Evolutionary conservation across 2,888 invertebrate genomes (phyloP).

Genomic region (Hydriomena furcata): DNA sequence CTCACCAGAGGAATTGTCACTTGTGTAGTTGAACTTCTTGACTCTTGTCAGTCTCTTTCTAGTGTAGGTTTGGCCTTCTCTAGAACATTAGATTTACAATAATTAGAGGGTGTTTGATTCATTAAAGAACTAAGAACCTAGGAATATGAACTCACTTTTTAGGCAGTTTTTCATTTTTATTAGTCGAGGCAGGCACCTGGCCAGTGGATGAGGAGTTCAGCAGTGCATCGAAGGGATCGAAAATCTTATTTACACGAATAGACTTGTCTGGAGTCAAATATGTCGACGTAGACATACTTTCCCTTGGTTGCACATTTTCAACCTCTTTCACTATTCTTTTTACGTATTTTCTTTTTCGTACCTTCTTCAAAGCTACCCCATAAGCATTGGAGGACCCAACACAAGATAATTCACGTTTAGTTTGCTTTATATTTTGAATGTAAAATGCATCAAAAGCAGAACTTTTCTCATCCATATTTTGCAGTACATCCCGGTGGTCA

Average conservation of each 20-base stretch:
- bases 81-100: conserved; percentile 37
- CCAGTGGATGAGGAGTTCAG: conserved; percentile 54
- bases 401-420: conserved; percentile 67
- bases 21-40: conserved; percentile 53
- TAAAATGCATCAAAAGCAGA: conserved; percentile 73
- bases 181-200: conserved; percentile 21
- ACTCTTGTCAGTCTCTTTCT: conserved; percentile 43
- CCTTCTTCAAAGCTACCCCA: conserved; percentile 53
- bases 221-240: conserved; percentile 70
- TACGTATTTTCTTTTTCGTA: conserved; percentile 71
- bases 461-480: conserved; percentile 60
- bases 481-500: conserved; percentile 61
- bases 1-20: conserved; percentile 15
- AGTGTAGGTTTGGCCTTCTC: conserved; percentile 48
- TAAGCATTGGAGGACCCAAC: conserved; percentile 52
- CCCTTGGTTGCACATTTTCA: conserved; percentile 39
- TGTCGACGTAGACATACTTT: conserved; percentile 48
- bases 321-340: conserved; percentile 64
- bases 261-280: conserved; percentile 75
- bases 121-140: too few species aligned
- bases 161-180: conserved; percentile 32
- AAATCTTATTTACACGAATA: conserved; percentile 64
- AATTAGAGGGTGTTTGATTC: too few species aligned
- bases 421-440: conserved; percentile 75
- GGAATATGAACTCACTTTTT: conserved; percentile 45